phyloP scores from a whole-genome alignment of 1,140 invertebrate species.

The Pectinophora gossypiella region DNA sequence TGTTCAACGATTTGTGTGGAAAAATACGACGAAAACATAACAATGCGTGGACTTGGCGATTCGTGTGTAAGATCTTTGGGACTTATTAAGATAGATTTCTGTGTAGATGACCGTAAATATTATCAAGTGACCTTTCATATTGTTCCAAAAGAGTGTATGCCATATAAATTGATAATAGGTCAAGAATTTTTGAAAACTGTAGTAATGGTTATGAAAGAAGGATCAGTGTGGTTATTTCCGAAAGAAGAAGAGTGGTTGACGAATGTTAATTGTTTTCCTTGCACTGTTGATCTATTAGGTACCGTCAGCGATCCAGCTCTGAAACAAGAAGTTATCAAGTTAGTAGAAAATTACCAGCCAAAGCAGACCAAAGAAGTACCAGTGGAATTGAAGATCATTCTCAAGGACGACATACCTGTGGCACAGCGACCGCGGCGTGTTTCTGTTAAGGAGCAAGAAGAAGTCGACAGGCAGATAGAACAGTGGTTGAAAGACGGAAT shows the following conservation, averaged over 20 bases:
- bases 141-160: not conserved
- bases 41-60: no score
- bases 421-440: slow-evolving; percentile 17
- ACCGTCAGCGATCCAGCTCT: not conserved
- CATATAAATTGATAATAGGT: not conserved
- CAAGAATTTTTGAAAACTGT: not conserved
- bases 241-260: not conserved
- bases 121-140: not conserved
- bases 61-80: no score
- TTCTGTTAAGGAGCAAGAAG: slow-evolving; percentile 9
- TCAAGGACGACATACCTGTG: slow-evolving; percentile 23
- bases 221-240: not conserved
- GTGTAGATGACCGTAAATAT: not conserved
- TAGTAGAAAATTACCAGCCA: slow-evolving; percentile 3
- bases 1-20: no score
- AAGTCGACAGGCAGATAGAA: slow-evolving; percentile 17
- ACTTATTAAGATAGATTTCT: no score
- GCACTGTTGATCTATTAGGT: not conserved
- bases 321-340: not conserved
- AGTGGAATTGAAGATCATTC: slow-evolving; percentile 15
- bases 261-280: not conserved
- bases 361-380: slow-evolving; percentile 8
- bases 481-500: slow-evolving; percentile 19
- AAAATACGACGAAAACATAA: no score
- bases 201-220: not conserved